Evolutionary conservation across 2,797 vertebrate genomes (phyloP), one percentile per base, ranked within the genome.

Genomic region (Melanotaenia pygmaea): DNA sequence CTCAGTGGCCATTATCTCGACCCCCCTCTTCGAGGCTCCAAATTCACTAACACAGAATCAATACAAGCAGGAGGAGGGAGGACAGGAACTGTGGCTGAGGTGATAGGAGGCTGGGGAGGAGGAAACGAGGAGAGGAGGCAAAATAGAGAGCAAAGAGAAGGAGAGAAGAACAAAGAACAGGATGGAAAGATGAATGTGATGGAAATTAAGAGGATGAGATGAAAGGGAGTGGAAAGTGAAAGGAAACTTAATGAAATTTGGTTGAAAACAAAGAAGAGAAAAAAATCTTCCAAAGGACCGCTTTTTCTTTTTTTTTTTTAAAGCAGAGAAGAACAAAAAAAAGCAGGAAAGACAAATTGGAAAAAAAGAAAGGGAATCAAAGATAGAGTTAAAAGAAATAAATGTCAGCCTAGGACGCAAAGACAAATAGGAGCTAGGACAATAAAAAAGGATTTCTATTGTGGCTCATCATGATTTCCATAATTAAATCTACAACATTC

Each of bases 11-110:
- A 86, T 87, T 85, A 84, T 62, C 64, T 45, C 56, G 43, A 11
- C 66, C 54, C 70, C 71, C 38, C 58, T 10, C 69, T 70, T 78
- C 3, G 8, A 8, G 0, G 78, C 70, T 85, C 64, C 74, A 83
- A 76, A 88, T 81, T 81, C 87, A 81, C 82, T 80, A 85, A 86
- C 81, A 59, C 69, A 81, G 70, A 79, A 90, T 90, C 81, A 12
- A 93, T 89, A 32, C 0, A 63, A 75, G 66, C 61, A 22, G 72
- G 51, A 82, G 74, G 83, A 51, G 68, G 75, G 75, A 76, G 83
- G 64, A 82, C 67, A 82, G 88, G 86, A 90, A 83, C 45, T 81
- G 77, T 67, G 85, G 76, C 76, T 83, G 84, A 85, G 79, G 76
- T 63, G 80, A 82, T 73, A 57, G 70, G 70, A 40, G 59, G 59